Percentiles rank a stretch among this genome's conserved stretches.
Conservation (phyloP, 2,888 invertebrate species). For the Uropetala carovei region DNA sequence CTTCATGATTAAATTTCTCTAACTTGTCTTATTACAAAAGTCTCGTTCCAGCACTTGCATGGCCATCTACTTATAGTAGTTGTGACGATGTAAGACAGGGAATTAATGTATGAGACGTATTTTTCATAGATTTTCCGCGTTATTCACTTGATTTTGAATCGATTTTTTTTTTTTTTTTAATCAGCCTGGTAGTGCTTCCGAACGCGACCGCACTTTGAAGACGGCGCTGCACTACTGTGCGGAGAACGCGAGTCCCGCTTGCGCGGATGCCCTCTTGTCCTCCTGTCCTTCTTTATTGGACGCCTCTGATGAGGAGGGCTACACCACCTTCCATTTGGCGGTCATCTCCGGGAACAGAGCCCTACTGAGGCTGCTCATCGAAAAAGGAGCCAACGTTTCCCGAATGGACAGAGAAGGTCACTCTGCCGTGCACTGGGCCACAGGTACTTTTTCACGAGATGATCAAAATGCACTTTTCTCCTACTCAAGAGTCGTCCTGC, state of each 20-base stretch:
- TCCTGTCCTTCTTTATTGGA: slow-evolving; percentile 91
- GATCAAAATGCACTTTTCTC: background rate
- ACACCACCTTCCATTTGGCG: slow-evolving; percentile 95
- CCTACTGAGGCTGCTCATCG: slow-evolving; percentile 89
- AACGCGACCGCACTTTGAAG: slow-evolving; percentile 88
- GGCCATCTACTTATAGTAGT: too few relatives aligned
- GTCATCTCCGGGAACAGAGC: slow-evolving; percentile 95
- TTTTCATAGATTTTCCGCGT: too few relatives aligned
- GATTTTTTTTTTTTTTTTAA: background rate
- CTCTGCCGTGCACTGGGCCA: slow-evolving; percentile 98
- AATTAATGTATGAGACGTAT: too few relatives aligned
- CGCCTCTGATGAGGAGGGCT: slow-evolving; percentile 93
- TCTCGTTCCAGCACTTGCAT: too few relatives aligned
- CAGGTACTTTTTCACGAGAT: slow-evolving; percentile 81
- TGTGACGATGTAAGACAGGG: too few relatives aligned
- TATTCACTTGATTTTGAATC: too few relatives aligned
- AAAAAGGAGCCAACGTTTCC: slow-evolving; percentile 92
- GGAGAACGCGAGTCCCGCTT: slow-evolving; percentile 80
- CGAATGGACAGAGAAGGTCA: slow-evolving; percentile 96
- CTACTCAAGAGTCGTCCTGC: too few relatives aligned
- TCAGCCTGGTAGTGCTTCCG: slow-evolving; percentile 77
- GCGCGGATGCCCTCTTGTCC: slow-evolving; percentile 85
- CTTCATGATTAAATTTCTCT: too few relatives aligned
- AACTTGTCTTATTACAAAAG: too few relatives aligned
- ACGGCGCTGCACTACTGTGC: slow-evolving; percentile 96